A percentile compares a stretch with the other conserved stretches of the same genome.
Evolutionary conservation across 2,797 vertebrate genomes (phyloP).

Genomic region (Anguilla marmorata): DNA sequence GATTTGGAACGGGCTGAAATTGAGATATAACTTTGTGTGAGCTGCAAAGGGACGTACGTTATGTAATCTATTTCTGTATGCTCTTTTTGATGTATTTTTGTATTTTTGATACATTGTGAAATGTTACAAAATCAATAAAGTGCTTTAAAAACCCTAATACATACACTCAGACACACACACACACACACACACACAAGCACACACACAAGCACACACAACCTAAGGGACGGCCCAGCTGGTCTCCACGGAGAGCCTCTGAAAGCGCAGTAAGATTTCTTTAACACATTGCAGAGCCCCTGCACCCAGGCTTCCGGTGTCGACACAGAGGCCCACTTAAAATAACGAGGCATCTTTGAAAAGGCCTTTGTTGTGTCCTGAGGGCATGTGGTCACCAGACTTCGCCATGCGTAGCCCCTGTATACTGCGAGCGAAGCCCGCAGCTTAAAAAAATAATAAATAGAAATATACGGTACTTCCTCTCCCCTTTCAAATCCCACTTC

Average conservation of each 20-base stretch:
- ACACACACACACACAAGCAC: neutral
- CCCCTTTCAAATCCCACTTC: neutral
- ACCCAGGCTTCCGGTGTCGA: conserved; percentile 15
- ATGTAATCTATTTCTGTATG: no score
- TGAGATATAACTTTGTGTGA: no score
- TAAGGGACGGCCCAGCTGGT: neutral
- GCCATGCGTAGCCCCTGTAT: neutral
- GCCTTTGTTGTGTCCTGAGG: conserved; percentile 24
- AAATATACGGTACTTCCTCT: neutral
- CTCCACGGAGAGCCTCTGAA: conserved; percentile 19
- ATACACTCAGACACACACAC: neutral
- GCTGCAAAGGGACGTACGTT: neutral
- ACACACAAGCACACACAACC: conserved; percentile 9
- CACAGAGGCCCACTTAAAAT: conserved; percentile 26
- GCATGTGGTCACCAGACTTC: conserved; percentile 17
- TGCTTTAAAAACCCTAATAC: no score
- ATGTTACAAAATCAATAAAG: no score
- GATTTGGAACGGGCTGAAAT: no score
- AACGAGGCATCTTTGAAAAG: conserved; percentile 36
- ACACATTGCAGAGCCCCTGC: conserved; percentile 30
- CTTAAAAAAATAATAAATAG: neutral
- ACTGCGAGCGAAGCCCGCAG: neutral
- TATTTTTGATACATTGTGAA: no score
- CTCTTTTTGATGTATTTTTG: no score
- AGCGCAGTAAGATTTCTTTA: conserved; percentile 30